Evolutionary conservation across 37 sponge, comb jelly and placozoan species (phyloP), one percentile per base, ranked within the genome.

Genomic region (Beroe ovata): DNA sequence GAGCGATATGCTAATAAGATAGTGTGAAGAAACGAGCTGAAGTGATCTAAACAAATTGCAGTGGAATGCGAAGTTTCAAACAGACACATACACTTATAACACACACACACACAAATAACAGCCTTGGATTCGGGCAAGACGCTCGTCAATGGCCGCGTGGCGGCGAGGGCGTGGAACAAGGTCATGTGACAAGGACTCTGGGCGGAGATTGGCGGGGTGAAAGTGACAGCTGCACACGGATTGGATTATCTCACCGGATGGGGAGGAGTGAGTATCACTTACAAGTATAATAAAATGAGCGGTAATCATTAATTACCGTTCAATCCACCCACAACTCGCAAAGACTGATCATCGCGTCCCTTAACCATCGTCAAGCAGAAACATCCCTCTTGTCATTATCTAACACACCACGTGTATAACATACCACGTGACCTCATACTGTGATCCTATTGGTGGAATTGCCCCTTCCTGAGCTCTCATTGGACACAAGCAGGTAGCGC

Each of bases 401-500:
- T 66, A 66, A 66, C 69, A 66, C 69, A 66, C 36, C 69, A 66
- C 69, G 69, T 32, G 69, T n/a, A n/a, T n/a, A n/a, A 66, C 69
- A 14, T 4, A 4, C n/a, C 36, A 66, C 69, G 69, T 66, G 30
- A 30, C 69, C 18, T 29, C 54, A 47, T 6, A 4, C 69, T 66
- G 1, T 1, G 36, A 34, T 26, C 69, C 36, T 30, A 66, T 66
- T 66, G 69, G 69, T 32, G 18, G 35, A 37, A 66, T 14, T 6
- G 11, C 54, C 54, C 54, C 54, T 47, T 47, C 54, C 54, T 47
- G 54, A 11, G 11, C 6, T 47, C 54, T 47, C 54, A 47, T 11
- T 47, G 54, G 54, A 16, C 54, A 11, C n/a, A n/a, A n/a, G 54
- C 11, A 47, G 6, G 54, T 16, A 47, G 54, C 11, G 54, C 54